Base-by-base conservation (phyloP, 2,797 vertebrate genomes). In the Brachyrhaphis roseni region DNA sequence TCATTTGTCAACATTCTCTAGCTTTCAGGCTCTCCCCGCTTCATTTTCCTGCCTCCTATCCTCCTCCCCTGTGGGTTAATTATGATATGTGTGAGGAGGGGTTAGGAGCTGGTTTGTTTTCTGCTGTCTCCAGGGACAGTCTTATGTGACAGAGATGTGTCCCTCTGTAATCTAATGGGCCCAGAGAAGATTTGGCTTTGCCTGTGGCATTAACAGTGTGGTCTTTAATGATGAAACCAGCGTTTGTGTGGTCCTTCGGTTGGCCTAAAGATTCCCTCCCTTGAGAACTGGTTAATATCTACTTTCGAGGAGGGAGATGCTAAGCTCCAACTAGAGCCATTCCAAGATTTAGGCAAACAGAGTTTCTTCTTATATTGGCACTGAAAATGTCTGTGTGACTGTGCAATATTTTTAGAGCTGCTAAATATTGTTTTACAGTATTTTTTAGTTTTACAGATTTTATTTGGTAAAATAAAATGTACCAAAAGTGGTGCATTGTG, bases 31-130 rank as follows among this genome's bases (percentile, higher is more conserved):
- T 34, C 28, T 36, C 76, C 28, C 76, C 43, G 68, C 74, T 81
- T 51, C 73, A 75, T 64, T 39, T 83, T 73, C 78, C 77, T 57
- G 75, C 49, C 77, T 75, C 87, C 64, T 47, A 89, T 82, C 76
- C 49, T 86, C 83, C 79, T 93, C 91, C 93, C 93, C 86, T 72
- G 92, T 95, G 93, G 90, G 87, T 92, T 94, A 90, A 95, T 95
- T 94, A 95, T 79, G 86, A 80, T 80, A 72, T 81, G 85, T 87
- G 86, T 77, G 74, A 78, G 90, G 89, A 78, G 90, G 91, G 89
- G 82, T 81, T 26, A 90, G 86, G 82, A 84, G 74, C 78, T 87
- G 87, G 84, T 92, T 92, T 93, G 92, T 93, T 94, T 89, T 84
- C 86, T 78, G 53, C 72, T 46, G 51, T 89, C 93, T 87, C 88